Evolutionary conservation across 2,113 vertebrate genomes (phyloP).

Genomic region (Chaetops frenatus): DNA sequence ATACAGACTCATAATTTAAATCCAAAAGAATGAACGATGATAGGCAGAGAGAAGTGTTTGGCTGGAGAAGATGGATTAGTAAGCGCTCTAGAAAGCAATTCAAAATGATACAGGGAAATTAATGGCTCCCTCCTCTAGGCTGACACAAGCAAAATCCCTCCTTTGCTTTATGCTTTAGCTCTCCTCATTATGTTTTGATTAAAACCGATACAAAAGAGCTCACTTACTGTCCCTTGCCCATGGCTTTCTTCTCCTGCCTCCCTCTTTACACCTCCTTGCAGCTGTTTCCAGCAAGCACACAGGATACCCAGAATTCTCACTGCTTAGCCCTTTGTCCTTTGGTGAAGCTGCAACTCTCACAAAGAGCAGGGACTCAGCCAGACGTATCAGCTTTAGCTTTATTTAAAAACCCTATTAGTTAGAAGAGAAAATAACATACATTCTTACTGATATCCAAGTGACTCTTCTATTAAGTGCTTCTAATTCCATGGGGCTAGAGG

Average conservation of each 20-base stretch:
- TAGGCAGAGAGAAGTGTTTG: neutral
- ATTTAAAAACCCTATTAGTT: constrained; percentile 17
- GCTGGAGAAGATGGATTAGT: constrained; percentile 23
- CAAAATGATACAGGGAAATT: constrained; percentile 22
- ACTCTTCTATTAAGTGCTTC: neutral
- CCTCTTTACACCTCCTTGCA: neutral
- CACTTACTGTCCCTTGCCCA: neutral
- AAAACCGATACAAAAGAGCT: neutral
- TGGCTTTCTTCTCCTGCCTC: neutral
- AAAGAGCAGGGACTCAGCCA: constrained; percentile 6
- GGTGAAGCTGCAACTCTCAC: neutral
- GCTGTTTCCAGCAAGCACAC: neutral
- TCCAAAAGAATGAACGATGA: neutral
- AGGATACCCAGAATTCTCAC: neutral
- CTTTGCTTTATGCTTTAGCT: neutral
- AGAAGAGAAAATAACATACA: constrained; percentile 19
- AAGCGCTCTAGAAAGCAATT: constrained; percentile 6
- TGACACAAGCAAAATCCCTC: constrained; percentile 43
- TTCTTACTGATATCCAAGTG: neutral
- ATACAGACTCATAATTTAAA: neutral
- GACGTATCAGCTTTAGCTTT: neutral
- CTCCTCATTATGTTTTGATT: constrained; percentile 14
- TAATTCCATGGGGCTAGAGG: neutral
- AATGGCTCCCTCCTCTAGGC: constrained; percentile 19
- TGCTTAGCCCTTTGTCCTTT: neutral